Base-by-base conservation (phyloP, 2,888 invertebrate species). In the Leptopilina drosophilae region DNA sequence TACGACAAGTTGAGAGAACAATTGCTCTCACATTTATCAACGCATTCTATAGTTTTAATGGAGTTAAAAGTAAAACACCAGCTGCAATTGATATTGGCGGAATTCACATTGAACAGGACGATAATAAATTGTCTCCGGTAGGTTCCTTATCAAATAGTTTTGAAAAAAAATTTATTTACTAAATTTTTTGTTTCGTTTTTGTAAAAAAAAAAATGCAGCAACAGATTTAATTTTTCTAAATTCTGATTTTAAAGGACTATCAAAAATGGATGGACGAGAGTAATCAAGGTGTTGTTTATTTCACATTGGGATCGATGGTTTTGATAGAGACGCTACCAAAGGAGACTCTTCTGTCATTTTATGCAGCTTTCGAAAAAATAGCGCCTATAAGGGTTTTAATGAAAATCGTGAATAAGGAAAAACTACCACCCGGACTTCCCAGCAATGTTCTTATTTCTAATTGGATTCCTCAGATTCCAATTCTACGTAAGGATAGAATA, bases 21-120 rank as follows among this genome's bases (percentile, higher is more conserved):
- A 84, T 93, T 8, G 93, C 93, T 2, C 85, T 93, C 5, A 90
- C 93, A 53, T 84, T 94, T 64, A 83, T 92, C 0, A 94, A 94
- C 87, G 92, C 93, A 78, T 92, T 94, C 87, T 89, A 91, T 33
- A 91, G 92, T 0, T 79, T 94, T 40, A 92, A 92, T 62, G 92
- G 92, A 2, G 85, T 92, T 12, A 90, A 92, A 64, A 93, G 94
- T 3, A 87, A 87, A 2, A 89, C 92, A 2, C 89, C 93, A 0
- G 92, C 91, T 4, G 87, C 93, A 82, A 88, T 94, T 14, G 92
- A 93, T 66, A 92, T 94, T 7, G 94, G 93, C 11, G 94, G 94
- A 56, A 88, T 94, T 78, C 94, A 94, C 81, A 92, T 94, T 5
- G 83, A 83, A 0, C 88, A 90, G 1, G 88, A 88, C 5, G 86